A percentile compares a stretch with the other conserved stretches of the same genome.
These are phyloP conservation scores for Ceraclea dissimilis DNA, from an alignment of 2,888 invertebrate species.

Conservation along the genomic window DNA sequence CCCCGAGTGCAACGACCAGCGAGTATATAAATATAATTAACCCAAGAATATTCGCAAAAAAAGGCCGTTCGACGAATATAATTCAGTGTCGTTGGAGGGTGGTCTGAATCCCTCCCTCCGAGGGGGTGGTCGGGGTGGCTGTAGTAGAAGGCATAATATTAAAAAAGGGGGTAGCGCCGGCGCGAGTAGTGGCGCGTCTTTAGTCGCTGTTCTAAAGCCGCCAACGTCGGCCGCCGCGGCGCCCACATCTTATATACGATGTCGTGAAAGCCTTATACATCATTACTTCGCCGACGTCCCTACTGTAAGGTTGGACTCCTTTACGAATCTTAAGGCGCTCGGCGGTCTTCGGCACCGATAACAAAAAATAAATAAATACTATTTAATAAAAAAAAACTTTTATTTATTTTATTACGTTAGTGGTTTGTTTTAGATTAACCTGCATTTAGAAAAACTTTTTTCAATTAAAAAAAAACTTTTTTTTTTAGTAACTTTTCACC, in stretches of 20 bases:
- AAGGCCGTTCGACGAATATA: neutral
- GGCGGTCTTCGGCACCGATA: conserved; percentile 8
- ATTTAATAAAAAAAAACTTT: conserved; percentile 10
- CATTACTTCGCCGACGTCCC: conserved; percentile 24
- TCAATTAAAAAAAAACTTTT: conserved; percentile 1
- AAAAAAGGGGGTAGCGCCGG: conserved; percentile 14
- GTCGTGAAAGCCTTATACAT: conserved; percentile 17
- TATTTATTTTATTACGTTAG: neutral
- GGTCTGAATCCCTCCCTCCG: neutral
- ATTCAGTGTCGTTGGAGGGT: neutral
- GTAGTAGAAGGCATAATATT: conserved; percentile 1
- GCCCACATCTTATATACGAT: conserved; percentile 22
- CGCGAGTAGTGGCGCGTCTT: conserved; percentile 23
- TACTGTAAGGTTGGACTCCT: conserved; percentile 20
- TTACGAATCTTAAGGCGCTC: conserved; percentile 14
- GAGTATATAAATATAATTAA: conserved; percentile 16
- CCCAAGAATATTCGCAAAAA: conserved; percentile 16
- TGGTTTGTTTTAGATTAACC: neutral
- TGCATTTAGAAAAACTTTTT: conserved; percentile 4
- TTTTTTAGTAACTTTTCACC: too few species aligned
- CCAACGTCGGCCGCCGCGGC: conserved; percentile 21
- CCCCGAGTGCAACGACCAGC: conserved; percentile 13
- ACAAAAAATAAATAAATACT: conserved; percentile 3
- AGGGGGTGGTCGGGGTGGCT: conserved; percentile 6
- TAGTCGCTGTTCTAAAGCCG: conserved; percentile 22